These are phyloP conservation scores for Rousettus madagascariensis DNA, from an alignment of 2,797 vertebrate genomes.

Conservation along the genomic window DNA sequence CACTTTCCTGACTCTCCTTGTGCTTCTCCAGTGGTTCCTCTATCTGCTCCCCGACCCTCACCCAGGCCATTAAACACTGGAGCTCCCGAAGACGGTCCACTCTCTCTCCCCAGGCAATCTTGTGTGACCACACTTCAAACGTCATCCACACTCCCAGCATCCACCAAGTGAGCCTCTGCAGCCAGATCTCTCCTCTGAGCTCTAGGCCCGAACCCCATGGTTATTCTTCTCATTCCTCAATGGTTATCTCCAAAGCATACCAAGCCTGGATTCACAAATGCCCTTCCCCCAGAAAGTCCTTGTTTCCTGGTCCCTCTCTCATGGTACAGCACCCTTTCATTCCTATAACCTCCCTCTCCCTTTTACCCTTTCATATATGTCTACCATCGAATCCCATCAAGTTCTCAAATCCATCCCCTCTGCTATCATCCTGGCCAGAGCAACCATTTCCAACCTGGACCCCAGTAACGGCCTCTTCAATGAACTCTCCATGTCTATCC, in stretches of 20 bases:
- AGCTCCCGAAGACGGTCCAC: not conserved
- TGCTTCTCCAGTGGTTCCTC: not conserved
- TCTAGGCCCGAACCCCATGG: not conserved
- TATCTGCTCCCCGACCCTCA: not conserved
- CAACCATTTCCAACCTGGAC: not conserved
- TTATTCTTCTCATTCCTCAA: not conserved
- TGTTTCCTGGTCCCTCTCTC: not conserved
- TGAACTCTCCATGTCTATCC: not conserved
- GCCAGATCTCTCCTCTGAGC: not conserved
- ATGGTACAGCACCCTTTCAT: not conserved
- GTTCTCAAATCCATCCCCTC: not conserved
- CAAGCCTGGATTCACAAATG: not conserved
- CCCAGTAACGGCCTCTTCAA: not conserved
- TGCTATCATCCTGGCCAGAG: not conserved
- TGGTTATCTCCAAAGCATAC: not conserved
- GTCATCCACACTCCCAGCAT: not conserved
- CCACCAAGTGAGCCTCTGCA: not conserved
- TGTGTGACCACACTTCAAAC: not conserved
- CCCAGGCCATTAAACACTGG: not conserved
- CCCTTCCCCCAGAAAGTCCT: not conserved
- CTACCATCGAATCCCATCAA: not conserved
- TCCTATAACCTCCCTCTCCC: not conserved
- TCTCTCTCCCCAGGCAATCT: not conserved
- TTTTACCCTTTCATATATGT: not conserved
- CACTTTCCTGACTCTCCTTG: not conserved